Base-by-base conservation (phyloP, 2,888 invertebrate species). In the Clepsis dumicolana region DNA sequence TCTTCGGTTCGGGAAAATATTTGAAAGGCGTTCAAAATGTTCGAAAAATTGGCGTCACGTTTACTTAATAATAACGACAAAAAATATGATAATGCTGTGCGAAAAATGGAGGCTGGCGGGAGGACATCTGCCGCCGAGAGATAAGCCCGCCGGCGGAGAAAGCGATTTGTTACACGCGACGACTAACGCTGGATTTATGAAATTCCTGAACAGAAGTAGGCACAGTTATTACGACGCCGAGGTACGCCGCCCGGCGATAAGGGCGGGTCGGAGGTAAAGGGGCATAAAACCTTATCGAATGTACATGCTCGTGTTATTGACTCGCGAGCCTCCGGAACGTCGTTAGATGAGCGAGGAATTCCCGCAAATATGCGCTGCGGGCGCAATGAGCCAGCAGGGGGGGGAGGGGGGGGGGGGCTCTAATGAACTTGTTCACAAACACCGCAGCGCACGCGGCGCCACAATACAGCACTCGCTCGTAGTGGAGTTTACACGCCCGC, bases 381-480 rank as follows among this genome's bases (percentile, higher is more conserved):
- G 53, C 56, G 61, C 61, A 24, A 52, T 50, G 64, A 66, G 35
- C 35, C 35, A 12, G 35, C 5, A n/a, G 38, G 16, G 41, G 41
- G 7, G 16, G 41, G 16, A 5, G 16, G 41, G 7, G 38, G 35
- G 18, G 38, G 18, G 53, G 35, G 25, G 35, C 63, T 25, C 64
- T 70, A 70, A 70, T 70, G 70, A 70, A 65, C 64, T 62, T 70
- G 70, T 70, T 65, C 70, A 32, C 70, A 70, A 70, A 70, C 65
- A 70, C 38, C 52, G 44, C 38, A 21, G 41, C 38, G n/a, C 66
- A 16, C 44, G 50, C 41, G 44, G 44, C 64, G 24, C 14, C 25
- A 52, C 52, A 52, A 52, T 52, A 25, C n/a, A 29, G 48, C 48
- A 48, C 18, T n/a, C n/a, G 21, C 48, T 21, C 60, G 24, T 35